Evolutionary conservation across 2,113 vertebrate genomes (phyloP).

Genomic region (Tonatia bakeri): DNA sequence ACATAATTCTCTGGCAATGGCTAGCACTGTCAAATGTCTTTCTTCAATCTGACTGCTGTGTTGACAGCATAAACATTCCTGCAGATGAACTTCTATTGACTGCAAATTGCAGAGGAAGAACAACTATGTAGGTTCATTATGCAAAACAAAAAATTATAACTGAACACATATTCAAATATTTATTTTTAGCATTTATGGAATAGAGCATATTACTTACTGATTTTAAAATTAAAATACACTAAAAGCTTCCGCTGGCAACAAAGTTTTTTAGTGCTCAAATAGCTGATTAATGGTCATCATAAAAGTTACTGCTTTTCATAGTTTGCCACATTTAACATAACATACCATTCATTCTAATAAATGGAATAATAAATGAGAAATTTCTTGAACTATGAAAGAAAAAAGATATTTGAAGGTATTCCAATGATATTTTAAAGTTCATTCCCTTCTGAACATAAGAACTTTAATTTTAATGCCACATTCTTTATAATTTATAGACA

Average conservation of each 20-base stretch:
- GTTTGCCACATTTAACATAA: slow-evolving; percentile 38
- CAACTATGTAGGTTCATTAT: background rate
- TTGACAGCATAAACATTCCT: background rate
- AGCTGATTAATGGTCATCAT: background rate
- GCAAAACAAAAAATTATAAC: background rate
- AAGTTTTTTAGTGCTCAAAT: background rate
- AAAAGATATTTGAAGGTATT: background rate
- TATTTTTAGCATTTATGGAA: background rate
- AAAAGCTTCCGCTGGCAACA: background rate
- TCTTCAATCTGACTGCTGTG: background rate
- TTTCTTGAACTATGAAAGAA: background rate
- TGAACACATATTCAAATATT: background rate
- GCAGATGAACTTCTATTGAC: background rate
- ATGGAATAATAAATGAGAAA: background rate
- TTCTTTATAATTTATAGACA: background rate
- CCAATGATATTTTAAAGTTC: background rate
- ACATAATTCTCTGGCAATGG: background rate
- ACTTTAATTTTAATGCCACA: background rate
- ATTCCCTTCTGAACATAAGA: background rate
- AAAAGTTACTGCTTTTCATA: background rate
- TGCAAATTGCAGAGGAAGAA: background rate
- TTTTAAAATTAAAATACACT: background rate
- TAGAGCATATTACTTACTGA: background rate
- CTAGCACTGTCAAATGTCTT: background rate
- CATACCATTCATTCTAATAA: background rate